Evolutionary conservation across 2,113 vertebrate species (phyloP).

Genomic region (Sebastes fasciatus): DNA sequence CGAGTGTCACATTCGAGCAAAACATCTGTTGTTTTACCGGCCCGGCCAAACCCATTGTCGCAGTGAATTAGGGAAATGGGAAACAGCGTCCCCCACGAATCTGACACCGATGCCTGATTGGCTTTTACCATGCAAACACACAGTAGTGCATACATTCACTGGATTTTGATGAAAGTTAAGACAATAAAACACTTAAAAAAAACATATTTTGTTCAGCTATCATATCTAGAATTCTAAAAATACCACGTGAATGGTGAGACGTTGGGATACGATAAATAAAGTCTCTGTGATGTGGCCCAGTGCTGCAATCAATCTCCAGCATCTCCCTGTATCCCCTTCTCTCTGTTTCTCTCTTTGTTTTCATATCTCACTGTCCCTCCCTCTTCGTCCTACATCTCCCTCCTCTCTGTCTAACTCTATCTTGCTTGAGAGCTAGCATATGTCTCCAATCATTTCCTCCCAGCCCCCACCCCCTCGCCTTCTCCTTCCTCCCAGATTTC

Average conservation of each 20-base stretch:
- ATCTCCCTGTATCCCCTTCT: conserved; percentile 67
- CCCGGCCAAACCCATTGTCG: conserved; percentile 97
- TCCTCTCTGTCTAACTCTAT: conserved; percentile 90
- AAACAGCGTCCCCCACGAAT: conserved; percentile 95
- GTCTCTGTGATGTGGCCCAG: conserved; percentile 89
- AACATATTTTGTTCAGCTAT: conserved; percentile 85
- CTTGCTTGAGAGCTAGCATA: conserved; percentile 98
- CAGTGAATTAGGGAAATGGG: conserved; percentile 97
- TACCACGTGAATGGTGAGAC: conserved; percentile 90
- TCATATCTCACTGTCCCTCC: conserved; percentile 81
- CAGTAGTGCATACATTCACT: neutral
- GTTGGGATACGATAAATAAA: conserved; percentile 92
- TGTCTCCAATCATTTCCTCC: conserved; percentile 98
- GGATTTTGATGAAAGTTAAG: conserved; percentile 2
- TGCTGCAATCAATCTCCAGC: conserved; percentile 94
- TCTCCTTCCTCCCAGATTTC: conserved; percentile 74
- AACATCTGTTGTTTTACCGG: conserved; percentile 98
- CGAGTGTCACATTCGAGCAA: conserved; percentile 92
- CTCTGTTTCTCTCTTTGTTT: conserved; percentile 71
- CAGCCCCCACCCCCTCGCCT: conserved; percentile 76
- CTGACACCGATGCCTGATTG: conserved; percentile 84
- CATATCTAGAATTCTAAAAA: conserved; percentile 92
- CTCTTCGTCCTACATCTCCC: conserved; percentile 93
- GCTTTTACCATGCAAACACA: conserved; percentile 13
- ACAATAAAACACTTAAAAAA: neutral